Conservation (phyloP, 92 coral and sea anemone genomes). For the Siderastrea radians region DNA sequence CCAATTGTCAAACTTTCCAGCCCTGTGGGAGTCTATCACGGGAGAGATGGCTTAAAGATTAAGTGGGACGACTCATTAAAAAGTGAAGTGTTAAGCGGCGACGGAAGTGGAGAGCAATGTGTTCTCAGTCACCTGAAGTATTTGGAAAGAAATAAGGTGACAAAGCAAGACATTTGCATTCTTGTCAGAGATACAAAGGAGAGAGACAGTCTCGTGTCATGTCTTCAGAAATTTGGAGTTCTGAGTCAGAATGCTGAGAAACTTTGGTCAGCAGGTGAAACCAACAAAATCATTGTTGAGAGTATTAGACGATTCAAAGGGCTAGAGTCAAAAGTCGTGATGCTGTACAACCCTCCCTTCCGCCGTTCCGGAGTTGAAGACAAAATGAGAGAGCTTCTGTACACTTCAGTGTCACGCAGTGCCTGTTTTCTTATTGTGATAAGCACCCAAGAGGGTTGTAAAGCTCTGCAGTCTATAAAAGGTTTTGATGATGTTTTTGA, state of each 20-base stretch:
- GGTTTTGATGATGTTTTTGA: no score
- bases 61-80: slow-evolving; percentile 22
- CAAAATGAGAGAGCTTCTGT: slow-evolving; percentile 25
- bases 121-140: background rate
- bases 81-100: background rate
- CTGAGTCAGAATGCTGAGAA: slow-evolving; percentile 26
- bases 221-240: background rate
- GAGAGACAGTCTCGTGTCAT: no score
- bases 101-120: background rate
- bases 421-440: slow-evolving; percentile 60
- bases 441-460: slow-evolving; percentile 6
- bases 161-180: slow-evolving; percentile 39
- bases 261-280: background rate
- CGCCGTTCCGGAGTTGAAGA: background rate
- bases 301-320: slow-evolving; percentile 72
- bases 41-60: slow-evolving; percentile 32
- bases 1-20: background rate
- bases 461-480: background rate
- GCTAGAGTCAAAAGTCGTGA: slow-evolving; percentile 64
- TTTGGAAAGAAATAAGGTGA: background rate
- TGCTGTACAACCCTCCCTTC: slow-evolving; percentile 45
- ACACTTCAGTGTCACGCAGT: slow-evolving; percentile 64
- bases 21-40: slow-evolving; percentile 21
- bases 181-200: slow-evolving; percentile 19
- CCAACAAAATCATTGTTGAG: slow-evolving; percentile 40